A percentile compares a stretch with the other conserved stretches of the same genome.
phyloP scores from a whole-genome alignment of 1,140 invertebrate genomes.

The Ceratina australensis region DNA sequence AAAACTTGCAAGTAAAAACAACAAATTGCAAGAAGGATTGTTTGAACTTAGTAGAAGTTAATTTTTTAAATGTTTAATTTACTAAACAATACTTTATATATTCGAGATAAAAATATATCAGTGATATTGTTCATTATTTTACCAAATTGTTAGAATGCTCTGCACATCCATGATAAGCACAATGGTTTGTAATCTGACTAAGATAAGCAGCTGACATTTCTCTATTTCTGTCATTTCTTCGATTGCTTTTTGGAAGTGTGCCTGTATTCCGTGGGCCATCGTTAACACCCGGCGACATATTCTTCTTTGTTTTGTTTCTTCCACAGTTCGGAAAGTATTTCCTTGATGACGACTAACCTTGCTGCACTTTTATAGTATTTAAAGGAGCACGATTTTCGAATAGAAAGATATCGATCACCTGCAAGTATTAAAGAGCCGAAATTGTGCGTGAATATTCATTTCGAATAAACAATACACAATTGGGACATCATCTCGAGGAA shows the following conservation, averaged over 20 bases:
- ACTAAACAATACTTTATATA: constrained; percentile 1
- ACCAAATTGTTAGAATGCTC: constrained; percentile 74
- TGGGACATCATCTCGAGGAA: constrained; percentile 1
- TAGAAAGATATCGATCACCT: constrained; percentile 31
- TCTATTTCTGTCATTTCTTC: constrained; percentile 71
- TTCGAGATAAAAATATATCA: constrained; percentile 22
- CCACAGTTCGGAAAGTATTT: constrained; percentile 15
- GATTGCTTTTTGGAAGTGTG: constrained; percentile 73
- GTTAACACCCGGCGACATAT: constrained; percentile 73
- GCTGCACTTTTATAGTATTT: constrained; percentile 9
- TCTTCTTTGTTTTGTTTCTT: constrained; percentile 31
- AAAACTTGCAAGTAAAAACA: neutral
- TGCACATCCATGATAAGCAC: constrained; percentile 50
- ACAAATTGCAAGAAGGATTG: neutral
- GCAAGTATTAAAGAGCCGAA: neutral
- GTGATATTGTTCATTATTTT: constrained; percentile 39
- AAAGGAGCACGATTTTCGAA: neutral
- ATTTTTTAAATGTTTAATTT: neutral
- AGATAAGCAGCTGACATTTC: constrained; percentile 56
- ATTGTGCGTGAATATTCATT: constrained; percentile 6
- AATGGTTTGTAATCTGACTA: constrained; percentile 61
- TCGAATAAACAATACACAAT: constrained; percentile 2
- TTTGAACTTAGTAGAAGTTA: neutral
- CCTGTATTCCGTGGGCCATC: constrained; percentile 71
- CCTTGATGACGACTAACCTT: constrained; percentile 38